Conservation (phyloP, 2,888 invertebrate genomes). For the Malachius bipustulatus region DNA sequence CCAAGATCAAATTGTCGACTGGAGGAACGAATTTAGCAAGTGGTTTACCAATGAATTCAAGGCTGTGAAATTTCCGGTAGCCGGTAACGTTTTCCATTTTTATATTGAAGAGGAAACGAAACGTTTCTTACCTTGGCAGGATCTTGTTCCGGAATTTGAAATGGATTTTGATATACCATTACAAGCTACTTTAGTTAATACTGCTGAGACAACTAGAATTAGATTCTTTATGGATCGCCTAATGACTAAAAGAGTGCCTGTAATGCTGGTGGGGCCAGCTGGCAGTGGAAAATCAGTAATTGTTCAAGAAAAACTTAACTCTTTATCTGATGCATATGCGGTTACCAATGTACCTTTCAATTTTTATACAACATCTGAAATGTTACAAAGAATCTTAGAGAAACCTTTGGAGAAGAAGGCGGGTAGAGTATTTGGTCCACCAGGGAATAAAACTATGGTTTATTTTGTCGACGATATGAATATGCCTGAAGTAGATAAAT, state of each 20-base stretch:
- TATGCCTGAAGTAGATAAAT: conserved; percentile 92
- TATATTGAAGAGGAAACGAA: conserved; percentile 80
- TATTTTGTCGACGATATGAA: conserved; percentile 95
- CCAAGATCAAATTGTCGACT: conserved; percentile 83
- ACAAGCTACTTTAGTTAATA: conserved; percentile 65
- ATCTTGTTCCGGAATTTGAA: conserved; percentile 65
- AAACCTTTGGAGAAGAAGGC: conserved; percentile 92
- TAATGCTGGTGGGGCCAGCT: conserved; percentile 83
- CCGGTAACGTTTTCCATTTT: conserved; percentile 78
- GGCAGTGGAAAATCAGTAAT: conserved; percentile 92
- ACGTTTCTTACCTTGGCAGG: conserved; percentile 77
- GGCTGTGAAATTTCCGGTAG: conserved; percentile 72
- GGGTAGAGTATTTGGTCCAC: conserved; percentile 85
- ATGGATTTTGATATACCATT: conserved; percentile 79
- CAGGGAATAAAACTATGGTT: conserved; percentile 82
- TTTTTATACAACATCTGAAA: conserved; percentile 89
- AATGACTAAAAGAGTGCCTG: conserved; percentile 63
- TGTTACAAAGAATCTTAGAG: conserved; percentile 78
- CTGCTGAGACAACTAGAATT: conserved; percentile 73
- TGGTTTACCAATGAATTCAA: conserved; percentile 93
- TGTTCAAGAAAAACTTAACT: conserved; percentile 67
- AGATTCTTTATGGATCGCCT: conserved; percentile 82
- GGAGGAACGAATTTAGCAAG: conserved; percentile 88
- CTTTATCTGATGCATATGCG: conserved; percentile 63
- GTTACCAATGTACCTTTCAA: conserved; percentile 87